These are phyloP conservation scores for Cantharis lateralis DNA, from an alignment of 2,888 invertebrate genomes.

Conservation along the genomic window DNA sequence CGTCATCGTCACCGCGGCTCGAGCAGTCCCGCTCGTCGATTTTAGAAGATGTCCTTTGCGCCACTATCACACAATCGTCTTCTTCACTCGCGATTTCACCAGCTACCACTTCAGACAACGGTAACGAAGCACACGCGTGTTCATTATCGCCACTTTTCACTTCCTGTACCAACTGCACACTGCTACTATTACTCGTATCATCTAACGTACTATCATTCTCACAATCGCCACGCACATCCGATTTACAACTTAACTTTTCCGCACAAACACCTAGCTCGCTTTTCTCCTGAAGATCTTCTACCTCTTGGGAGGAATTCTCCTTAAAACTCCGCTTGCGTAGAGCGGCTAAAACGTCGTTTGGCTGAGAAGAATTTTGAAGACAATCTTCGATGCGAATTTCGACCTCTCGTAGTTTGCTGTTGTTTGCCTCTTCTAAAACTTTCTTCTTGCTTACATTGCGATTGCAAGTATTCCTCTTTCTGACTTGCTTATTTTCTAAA, in stretches of 20 bases:
- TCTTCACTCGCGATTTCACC: constrained; percentile 60
- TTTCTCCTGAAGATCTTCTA: constrained; percentile 8
- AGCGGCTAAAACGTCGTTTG: constrained; percentile 42
- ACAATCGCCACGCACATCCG: constrained; percentile 14
- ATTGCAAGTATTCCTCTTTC: constrained; percentile 47
- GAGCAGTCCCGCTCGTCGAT: constrained; percentile 51
- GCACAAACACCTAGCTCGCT: background rate
- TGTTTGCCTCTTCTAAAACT: constrained; percentile 55
- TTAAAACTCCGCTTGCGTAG: constrained; percentile 39
- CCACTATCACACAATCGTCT: constrained; percentile 69
- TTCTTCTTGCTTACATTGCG: constrained; percentile 52
- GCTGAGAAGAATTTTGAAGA: constrained; percentile 45
- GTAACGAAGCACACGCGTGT: constrained; percentile 39
- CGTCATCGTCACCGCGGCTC: constrained; percentile 57
- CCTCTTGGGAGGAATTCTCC: constrained; percentile 34
- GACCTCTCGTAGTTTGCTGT: constrained; percentile 55
- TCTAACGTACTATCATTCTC: constrained; percentile 41
- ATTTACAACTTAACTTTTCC: constrained; percentile 17
- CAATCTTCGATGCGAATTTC: constrained; percentile 55
- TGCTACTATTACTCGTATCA: constrained; percentile 44
- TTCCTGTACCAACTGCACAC: constrained; percentile 43
- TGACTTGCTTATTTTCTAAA: constrained; percentile 48
- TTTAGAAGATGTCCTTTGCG: constrained; percentile 46
- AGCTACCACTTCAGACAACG: constrained; percentile 39
- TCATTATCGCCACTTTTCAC: constrained; percentile 38